Evolutionary conservation across 23 tunicate species (phyloP).

Genomic region (Trididemnum clinides): DNA sequence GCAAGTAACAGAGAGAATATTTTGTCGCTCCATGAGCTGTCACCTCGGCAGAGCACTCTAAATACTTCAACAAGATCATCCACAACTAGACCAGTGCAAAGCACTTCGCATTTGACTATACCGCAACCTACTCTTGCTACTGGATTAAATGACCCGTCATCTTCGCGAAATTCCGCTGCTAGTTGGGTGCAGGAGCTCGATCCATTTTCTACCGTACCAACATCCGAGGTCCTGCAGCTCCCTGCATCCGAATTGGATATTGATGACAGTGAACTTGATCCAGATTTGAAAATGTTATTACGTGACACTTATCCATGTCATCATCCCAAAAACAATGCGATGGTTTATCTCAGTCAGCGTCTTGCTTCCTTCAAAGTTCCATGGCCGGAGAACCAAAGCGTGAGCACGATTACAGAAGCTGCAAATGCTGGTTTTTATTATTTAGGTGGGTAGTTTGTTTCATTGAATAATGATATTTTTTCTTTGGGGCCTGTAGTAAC

Average conservation of each 20-base stretch:
- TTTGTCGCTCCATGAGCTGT: no score
- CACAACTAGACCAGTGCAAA: no score
- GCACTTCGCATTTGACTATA: no score
- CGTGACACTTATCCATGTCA: slow-evolving; percentile 24
- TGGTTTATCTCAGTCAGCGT: slow-evolving; percentile 12
- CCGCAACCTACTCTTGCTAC: background rate
- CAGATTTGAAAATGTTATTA: background rate
- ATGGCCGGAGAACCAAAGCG: slow-evolving; percentile 31
- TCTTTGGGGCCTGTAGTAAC: no score
- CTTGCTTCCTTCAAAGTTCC: slow-evolving; percentile 9
- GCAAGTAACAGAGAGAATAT: no score
- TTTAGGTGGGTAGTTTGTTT: slow-evolving; percentile 1
- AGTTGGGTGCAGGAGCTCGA: background rate
- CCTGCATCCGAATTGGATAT: slow-evolving; percentile 36
- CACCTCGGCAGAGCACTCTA: no score
- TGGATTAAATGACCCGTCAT: no score
- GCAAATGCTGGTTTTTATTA: slow-evolving; percentile 48
- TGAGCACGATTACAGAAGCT: background rate
- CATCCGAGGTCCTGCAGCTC: background rate
- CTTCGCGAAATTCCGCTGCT: background rate
- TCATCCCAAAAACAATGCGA: background rate
- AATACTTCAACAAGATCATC: background rate
- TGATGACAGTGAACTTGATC: background rate
- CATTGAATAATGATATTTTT: background rate
- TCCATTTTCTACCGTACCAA: background rate